Percentiles rank a stretch among this genome's conserved stretches.
phyloP scores from a whole-genome alignment of 1,140 invertebrate species.

The Lethrus apterus region DNA sequence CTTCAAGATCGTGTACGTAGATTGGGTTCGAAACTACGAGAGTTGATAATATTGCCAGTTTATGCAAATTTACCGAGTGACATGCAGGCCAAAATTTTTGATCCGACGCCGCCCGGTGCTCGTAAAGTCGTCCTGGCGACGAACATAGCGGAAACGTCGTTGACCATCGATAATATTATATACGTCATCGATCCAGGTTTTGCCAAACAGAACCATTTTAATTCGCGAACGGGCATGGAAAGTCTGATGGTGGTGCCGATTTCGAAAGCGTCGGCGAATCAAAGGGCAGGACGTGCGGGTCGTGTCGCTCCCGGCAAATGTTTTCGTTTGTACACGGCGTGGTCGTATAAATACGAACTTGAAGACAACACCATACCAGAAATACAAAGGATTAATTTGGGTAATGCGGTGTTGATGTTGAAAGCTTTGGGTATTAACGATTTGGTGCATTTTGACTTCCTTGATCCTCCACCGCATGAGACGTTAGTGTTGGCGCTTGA shows the following conservation, averaged over 20 bases:
- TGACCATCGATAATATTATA: slow-evolving; percentile 98
- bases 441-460: slow-evolving; percentile 95
- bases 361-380: slow-evolving; percentile 98
- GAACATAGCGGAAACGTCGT: slow-evolving; percentile 98
- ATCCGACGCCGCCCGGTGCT: slow-evolving; percentile 89
- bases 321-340: slow-evolving; percentile 93
- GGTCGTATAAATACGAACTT: slow-evolving; percentile 96
- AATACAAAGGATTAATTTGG: slow-evolving; percentile 96
- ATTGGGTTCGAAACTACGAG: slow-evolving; percentile 87
- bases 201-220: slow-evolving; percentile 99
- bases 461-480: slow-evolving; percentile 97
- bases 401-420: slow-evolving; percentile 93
- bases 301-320: slow-evolving; percentile 94
- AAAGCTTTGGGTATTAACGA: slow-evolving; percentile 98
- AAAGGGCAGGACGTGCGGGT: slow-evolving; percentile 86
- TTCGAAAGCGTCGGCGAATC: slow-evolving; percentile 94
- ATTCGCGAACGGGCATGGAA: slow-evolving; percentile 89
- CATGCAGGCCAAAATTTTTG: slow-evolving; percentile 97
- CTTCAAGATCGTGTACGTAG: slow-evolving; percentile 82
- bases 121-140: slow-evolving; percentile 96
- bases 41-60: slow-evolving; percentile 91
- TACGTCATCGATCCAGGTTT: slow-evolving; percentile 99
- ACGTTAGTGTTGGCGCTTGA: slow-evolving; percentile 92
- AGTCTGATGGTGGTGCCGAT: slow-evolving; percentile 96
- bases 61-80: slow-evolving; percentile 98